Percentiles rank a stretch among this genome's conserved stretches.
phyloP scores from a whole-genome alignment of 1,140 invertebrate genomes.

The Stegodyphus dumicola region DNA sequence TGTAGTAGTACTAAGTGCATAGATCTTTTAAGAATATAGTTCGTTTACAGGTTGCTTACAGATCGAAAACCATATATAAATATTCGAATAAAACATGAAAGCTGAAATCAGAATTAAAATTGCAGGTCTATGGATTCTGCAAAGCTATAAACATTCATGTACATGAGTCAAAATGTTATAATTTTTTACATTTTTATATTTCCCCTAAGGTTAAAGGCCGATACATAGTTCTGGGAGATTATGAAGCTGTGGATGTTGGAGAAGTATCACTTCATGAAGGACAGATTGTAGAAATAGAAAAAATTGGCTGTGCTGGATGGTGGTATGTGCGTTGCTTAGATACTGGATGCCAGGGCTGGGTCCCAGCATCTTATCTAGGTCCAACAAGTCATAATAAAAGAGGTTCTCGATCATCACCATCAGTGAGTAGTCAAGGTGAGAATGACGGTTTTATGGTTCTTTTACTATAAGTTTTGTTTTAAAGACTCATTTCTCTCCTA shows the following conservation, averaged over 20 bases:
- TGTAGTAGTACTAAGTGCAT: too few relatives aligned
- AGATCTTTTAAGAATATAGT: too few relatives aligned
- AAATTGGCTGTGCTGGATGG: conserved; percentile 94
- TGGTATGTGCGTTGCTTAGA: conserved; percentile 91
- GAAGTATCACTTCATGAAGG: conserved; percentile 90
- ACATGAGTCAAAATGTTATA: too few relatives aligned
- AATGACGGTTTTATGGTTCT: not conserved
- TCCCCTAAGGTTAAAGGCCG: conserved; percentile 62
- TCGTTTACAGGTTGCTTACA: too few relatives aligned
- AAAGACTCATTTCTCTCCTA: too few relatives aligned
- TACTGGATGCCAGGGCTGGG: conserved; percentile 82
- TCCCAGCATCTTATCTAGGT: conserved; percentile 90
- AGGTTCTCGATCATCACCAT: conserved; percentile 67
- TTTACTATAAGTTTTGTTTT: too few relatives aligned
- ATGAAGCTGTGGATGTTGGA: conserved; percentile 86
- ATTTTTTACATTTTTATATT: too few relatives aligned
- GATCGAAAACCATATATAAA: too few relatives aligned
- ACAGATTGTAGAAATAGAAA: conserved; percentile 80
- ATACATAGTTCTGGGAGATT: conserved; percentile 89
- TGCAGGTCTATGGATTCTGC: too few relatives aligned
- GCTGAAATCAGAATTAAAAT: too few relatives aligned
- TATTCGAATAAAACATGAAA: too few relatives aligned
- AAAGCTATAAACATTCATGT: too few relatives aligned
- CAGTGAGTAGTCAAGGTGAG: conserved; percentile 70
- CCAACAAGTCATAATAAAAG: conserved; percentile 52